Evolutionary conservation across 2,888 invertebrate species (phyloP).

Genomic region (Acleris cristana): DNA sequence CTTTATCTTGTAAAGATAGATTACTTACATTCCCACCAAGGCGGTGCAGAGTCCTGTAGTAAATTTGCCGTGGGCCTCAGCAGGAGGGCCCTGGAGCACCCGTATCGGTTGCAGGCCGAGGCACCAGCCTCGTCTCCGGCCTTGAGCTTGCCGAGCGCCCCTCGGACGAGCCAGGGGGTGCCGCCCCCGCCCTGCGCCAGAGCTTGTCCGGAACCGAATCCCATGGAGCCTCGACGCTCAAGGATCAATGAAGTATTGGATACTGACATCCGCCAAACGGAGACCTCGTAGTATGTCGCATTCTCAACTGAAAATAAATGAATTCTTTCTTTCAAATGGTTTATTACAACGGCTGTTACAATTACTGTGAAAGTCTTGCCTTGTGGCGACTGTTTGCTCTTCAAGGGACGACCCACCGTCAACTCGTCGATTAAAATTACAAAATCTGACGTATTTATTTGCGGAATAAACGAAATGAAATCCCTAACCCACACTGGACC

Average conservation of each 20-base stretch:
- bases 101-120: constrained; percentile 74
- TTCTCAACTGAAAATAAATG: constrained; percentile 65
- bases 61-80: constrained; percentile 70
- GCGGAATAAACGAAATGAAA: too few species aligned
- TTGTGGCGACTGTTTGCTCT: too few species aligned
- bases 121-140: constrained; percentile 74
- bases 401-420: too few species aligned
- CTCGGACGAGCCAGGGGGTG: constrained; percentile 60
- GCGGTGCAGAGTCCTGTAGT: constrained; percentile 63
- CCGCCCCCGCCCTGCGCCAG: constrained; percentile 59
- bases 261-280: constrained; percentile 74
- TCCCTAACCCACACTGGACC: too few species aligned
- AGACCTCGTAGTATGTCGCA: constrained; percentile 77
- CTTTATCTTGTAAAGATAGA: too few species aligned
- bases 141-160: constrained; percentile 59
- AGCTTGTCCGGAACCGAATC: constrained; percentile 65
- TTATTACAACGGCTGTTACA: too few species aligned
- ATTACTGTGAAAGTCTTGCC: too few species aligned
- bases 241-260: constrained; percentile 70
- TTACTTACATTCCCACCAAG: constrained; percentile 75
- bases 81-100: constrained; percentile 68
- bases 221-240: constrained; percentile 69
- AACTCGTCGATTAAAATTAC: too few species aligned
- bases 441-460: too few species aligned
- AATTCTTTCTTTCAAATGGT: neutral